Base-by-base conservation (phyloP, 2,113 vertebrate genomes). In the Lepus americanus region DNA sequence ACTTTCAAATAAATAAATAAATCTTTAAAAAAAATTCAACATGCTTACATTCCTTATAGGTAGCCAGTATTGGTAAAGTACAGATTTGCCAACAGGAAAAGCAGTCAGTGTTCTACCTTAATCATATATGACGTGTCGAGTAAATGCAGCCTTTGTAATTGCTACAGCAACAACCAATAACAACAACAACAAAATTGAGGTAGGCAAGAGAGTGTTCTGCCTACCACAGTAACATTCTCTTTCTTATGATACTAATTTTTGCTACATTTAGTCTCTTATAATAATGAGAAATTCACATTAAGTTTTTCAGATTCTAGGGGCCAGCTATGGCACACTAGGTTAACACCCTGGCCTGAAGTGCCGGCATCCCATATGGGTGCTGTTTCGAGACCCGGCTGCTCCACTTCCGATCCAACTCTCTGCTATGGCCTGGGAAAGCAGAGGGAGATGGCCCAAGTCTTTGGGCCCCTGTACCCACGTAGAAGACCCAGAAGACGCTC, bases 81-180 rank as follows among this genome's bases (percentile, higher is more conserved):
- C 17, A 0, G 77, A 74, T 55, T 4, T 53, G 87, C 70, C 66
- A 53, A 69, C 87, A 85, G 85, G 74, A 95, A 95, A 84, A 90
- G 92, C 92, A 83, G 82, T 20, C 95, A 81, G 92, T 92, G 94
- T 96, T 92, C 93, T 61, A 44, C 85, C 77, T 49, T 59, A 39
- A 87, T 27, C 76, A 87, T 5, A 83, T 81, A 61, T 1, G 17
- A 36, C 59, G 36, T 63, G 95, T 53, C 80, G 27, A 86, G 61
- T 82, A 91, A 95, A 96, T 78, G 89, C 92, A 51, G 63, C 87
- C 92, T 94, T 73, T 95, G 93, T 95, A 61, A 44, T 16, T 90
- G 55, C 87, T 19, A 84, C 13, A 73, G 67, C 39, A 95, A 86
- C 59, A 39, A 78, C 86, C 79, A 95, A 67, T 44, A 36, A 74